Conservation (phyloP, 2,113 vertebrate species). For the Sceloporus undulatus region DNA sequence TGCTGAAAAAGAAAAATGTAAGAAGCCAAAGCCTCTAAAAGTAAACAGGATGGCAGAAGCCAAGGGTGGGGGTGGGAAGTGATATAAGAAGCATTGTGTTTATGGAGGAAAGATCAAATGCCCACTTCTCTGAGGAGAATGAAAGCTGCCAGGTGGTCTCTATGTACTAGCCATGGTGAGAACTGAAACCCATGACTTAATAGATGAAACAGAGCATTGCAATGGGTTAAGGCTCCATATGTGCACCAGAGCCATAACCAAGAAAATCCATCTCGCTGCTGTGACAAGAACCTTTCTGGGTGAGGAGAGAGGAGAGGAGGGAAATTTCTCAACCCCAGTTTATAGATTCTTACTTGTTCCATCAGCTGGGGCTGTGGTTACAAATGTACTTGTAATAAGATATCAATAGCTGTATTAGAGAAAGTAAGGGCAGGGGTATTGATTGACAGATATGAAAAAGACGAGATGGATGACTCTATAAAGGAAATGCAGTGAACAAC, state of each 20-base stretch:
- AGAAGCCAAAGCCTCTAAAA: not conserved
- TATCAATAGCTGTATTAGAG: constrained; percentile 30
- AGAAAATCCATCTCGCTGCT: constrained; percentile 29
- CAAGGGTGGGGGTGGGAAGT: not conserved
- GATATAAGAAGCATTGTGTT: constrained; percentile 4
- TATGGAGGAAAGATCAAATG: constrained; percentile 45
- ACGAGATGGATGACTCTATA: constrained; percentile 43
- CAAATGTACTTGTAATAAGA: constrained; percentile 35
- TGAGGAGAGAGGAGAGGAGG: not conserved
- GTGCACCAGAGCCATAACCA: constrained; percentile 39
- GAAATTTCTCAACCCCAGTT: not conserved
- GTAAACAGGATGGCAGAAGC: not conserved
- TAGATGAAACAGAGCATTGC: constrained; percentile 30
- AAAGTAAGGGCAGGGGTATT: constrained; percentile 24
- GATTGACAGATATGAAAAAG: constrained; percentile 59
- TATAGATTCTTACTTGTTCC: constrained; percentile 11
- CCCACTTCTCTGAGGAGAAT: constrained; percentile 21
- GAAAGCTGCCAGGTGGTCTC: not conserved
- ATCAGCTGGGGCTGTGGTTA: not conserved
- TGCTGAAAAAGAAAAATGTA: not conserved
- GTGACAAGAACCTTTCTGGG: constrained; percentile 11
- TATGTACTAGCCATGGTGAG: constrained; percentile 1
- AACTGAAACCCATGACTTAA: constrained; percentile 17
- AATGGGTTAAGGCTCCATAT: not conserved
- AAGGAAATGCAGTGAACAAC: constrained; percentile 55